A percentile compares a stretch with the other conserved stretches of the same genome.
These are phyloP conservation scores for Scaeva pyrastri DNA, from an alignment of 2,888 invertebrate genomes.

Conservation along the genomic window DNA sequence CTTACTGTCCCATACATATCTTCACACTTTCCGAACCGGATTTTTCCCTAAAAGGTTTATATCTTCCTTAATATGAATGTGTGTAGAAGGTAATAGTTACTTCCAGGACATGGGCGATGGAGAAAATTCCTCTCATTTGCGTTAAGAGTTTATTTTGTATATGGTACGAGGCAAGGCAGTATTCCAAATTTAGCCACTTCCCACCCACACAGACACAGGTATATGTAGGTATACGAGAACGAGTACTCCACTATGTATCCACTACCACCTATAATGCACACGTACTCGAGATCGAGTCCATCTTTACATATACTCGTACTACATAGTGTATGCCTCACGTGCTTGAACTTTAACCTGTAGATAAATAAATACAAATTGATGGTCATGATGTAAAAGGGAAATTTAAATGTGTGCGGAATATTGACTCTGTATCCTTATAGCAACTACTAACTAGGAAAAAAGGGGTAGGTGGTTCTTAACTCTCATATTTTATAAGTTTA, in stretches of 20 bases:
- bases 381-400: slow-evolving; percentile 33
- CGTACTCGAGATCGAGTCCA: neutral
- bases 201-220: neutral
- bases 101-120: neutral
- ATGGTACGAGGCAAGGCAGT: neutral
- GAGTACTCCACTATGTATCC: too few species aligned
- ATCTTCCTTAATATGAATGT: slow-evolving; percentile 17
- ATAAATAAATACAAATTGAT: slow-evolving; percentile 38
- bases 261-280: slow-evolving; percentile 9
- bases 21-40: slow-evolving; percentile 22
- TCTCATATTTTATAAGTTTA: slow-evolving; percentile 18
- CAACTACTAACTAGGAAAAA: neutral
- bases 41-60: slow-evolving; percentile 27
- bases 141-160: slow-evolving; percentile 11
- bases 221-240: too few species aligned
- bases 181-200: neutral
- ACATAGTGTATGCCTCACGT: slow-evolving; percentile 11
- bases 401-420: slow-evolving; percentile 17
- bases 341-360: slow-evolving; percentile 39
- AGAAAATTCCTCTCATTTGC: neutral
- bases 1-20: slow-evolving; percentile 14
- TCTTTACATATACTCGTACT: too few species aligned
- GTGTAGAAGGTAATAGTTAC: neutral
- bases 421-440: slow-evolving; percentile 6
- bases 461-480: neutral